Evolutionary conservation across 64 coral and sea anemone species (phyloP).

Genomic region (Montipora efflorescens): DNA sequence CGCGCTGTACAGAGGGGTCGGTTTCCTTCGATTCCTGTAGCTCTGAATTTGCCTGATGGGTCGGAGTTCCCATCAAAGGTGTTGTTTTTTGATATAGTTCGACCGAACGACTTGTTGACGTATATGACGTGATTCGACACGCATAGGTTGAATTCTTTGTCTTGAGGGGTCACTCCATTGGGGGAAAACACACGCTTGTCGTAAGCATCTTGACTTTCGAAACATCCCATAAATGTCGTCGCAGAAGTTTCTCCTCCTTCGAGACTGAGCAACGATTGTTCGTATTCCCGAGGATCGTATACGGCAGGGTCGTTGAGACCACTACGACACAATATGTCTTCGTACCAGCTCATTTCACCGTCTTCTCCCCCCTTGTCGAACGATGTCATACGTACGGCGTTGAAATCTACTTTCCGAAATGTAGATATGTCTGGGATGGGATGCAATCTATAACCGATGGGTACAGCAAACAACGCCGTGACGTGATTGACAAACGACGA

Average conservation of each 20-base stretch:
- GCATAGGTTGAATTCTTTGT: not conserved
- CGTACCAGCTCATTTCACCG: not conserved
- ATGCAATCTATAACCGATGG: not conserved
- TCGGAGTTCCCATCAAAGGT: not conserved
- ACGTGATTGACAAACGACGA: not conserved
- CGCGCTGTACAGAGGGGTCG: not conserved
- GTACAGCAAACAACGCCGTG: not conserved
- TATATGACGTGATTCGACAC: not conserved
- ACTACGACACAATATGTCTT: not conserved
- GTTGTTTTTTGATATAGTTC: not conserved
- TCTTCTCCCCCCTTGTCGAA: slow-evolving; percentile 5
- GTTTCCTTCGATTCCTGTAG: not conserved
- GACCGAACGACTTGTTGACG: not conserved
- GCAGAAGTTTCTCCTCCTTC: not conserved
- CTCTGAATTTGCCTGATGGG: not conserved
- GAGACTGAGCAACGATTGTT: not conserved
- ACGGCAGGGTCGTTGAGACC: not conserved
- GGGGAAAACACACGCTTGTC: not conserved
- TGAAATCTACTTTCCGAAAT: slow-evolving; percentile 2
- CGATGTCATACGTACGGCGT: not conserved
- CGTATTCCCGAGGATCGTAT: not conserved
- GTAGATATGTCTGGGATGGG: not conserved
- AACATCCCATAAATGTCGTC: not conserved
- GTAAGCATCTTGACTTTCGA: not conserved
- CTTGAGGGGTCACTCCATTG: not conserved